Evolutionary conservation across 1,140 invertebrate genomes (phyloP), one percentile per base, ranked within the genome.

Genomic region (Pentalonia nigronervosa): DNA sequence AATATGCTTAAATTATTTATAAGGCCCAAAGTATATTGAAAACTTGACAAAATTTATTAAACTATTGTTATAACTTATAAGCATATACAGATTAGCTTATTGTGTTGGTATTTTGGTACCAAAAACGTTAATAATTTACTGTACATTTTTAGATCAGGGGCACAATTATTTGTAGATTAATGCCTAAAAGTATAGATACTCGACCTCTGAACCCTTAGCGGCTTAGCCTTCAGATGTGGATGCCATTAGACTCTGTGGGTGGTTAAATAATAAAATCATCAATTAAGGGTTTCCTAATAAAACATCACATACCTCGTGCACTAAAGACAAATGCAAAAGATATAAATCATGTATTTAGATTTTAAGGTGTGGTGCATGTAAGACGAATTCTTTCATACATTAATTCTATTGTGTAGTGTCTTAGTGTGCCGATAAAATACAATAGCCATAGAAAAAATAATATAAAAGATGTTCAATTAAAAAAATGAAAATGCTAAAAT

Each of bases 401-500:
- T 86, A 86, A 86, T 47, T 89, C 87, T 89, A 89, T 53, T 53
- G 50, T 53, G 50, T 89, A 88, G 81, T 36, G 81, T 36, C 21
- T 76, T 84, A 41, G 47, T 23, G 21, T 34, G 87, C 20, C 48
- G 87, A 53, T 89, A 89, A 89, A 89, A 53, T 53, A 89, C 48
- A 89, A 88, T 50, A 23, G 87, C 48, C n/a, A 53, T 89, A 53
- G 87, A 89, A 53, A 89, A 89, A 20, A 89, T 89, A 36, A 36
- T 53, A 89, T 53, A 89, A 89, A 89, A 89, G 47, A 89, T 89
- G 47, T 89, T 89, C 87, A 89, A 89, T 53, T 53, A 89, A 89
- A 89, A 88, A 53, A 89, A 89, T 89, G 87, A 89, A 88, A 50
- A 53, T n/a, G n/a, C 30, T 89, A 89, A 34, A 53, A 89, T 89